A percentile compares a stretch with the other conserved stretches of the same genome.
phyloP scores from a whole-genome alignment of 2,888 invertebrate genomes.

The Polymixis lichenea region DNA sequence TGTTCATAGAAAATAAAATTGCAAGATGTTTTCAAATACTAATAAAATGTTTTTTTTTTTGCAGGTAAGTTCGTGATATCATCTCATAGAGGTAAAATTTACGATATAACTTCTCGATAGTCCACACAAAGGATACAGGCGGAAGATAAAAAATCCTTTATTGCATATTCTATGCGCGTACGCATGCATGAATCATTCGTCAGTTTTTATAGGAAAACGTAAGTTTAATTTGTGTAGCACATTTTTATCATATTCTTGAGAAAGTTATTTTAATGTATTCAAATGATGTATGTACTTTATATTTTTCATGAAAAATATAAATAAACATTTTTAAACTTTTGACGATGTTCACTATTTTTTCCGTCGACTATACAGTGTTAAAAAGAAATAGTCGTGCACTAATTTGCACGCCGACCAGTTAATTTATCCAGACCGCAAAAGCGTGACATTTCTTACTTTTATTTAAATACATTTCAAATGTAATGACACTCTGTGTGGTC shows the following conservation, averaged over 20 bases:
- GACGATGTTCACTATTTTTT: not conserved
- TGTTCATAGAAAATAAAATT: conserved; percentile 28
- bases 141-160: conserved; percentile 48
- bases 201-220: conserved; percentile 47
- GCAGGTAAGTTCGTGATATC: conserved; percentile 73
- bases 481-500: conserved; percentile 53
- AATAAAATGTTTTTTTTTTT: conserved; percentile 63
- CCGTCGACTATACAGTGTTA: not conserved
- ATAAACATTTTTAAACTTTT: not conserved
- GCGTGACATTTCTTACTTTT: conserved; percentile 49
- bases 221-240: conserved; percentile 46
- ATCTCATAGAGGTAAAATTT: conserved; percentile 68
- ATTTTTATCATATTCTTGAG: conserved; percentile 21
- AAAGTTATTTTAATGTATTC: no score
- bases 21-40: conserved; percentile 44
- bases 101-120: conserved; percentile 65
- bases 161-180: conserved; percentile 59
- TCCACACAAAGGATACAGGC: conserved; percentile 38
- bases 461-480: conserved; percentile 58
- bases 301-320: no score
- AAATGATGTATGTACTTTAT: no score
- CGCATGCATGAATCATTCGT: conserved; percentile 46
- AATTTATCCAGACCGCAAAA: conserved; percentile 40
- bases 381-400: conserved; percentile 36
- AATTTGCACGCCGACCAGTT: conserved; percentile 31